Base-by-base conservation (phyloP, 2,888 invertebrate species). In the Phortica okadai region DNA sequence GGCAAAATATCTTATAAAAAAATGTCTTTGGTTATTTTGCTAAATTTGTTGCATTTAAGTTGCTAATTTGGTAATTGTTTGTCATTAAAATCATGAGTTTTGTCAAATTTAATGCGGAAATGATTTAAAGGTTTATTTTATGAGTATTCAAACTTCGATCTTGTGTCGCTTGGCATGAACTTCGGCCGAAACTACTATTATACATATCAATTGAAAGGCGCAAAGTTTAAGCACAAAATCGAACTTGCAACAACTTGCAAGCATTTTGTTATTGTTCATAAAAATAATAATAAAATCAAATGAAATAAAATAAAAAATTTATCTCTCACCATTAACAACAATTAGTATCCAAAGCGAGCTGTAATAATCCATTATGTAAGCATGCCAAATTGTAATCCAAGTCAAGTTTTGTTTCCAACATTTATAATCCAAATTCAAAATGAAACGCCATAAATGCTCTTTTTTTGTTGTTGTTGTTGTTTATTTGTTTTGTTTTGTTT, bases 291-390 rank as follows among this genome's bases (percentile, higher is more conserved):
- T n/a, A 54, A 54, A 54, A 2, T 5, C 54, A 54, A 54, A 5
- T 54, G n/a, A 54, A 54, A 54, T 5, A 1, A 11, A 33, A 4
- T 6, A 54, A 54, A 64, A 64, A 33, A 33, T 64, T 64, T 0
- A 42, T 33, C 33, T 14, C 70, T 72, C 33, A 72, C 70, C 70
- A 54, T 50, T 25, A 33, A 56, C 70, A 72, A 72, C 21, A 14
- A 33, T 4, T 33, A 33, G 33, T 72, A 72, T 72, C 70, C 70
- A 72, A 72, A 56, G 16, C 67, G 44, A 16, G 42, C 67, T 56
- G 54, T 50, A 56, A 56, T 72, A 56, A 72, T 72, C 70, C 70
- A 72, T 72, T 72, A 72, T 72, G n/a, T 56, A 56, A 72, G 33
- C 70, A 72, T n/a, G 70, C 54, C 56, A 54, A 21, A 25, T 16